Evolutionary conservation across 2,888 invertebrate species (phyloP).

Genomic region (Chydorus sphaericus): DNA sequence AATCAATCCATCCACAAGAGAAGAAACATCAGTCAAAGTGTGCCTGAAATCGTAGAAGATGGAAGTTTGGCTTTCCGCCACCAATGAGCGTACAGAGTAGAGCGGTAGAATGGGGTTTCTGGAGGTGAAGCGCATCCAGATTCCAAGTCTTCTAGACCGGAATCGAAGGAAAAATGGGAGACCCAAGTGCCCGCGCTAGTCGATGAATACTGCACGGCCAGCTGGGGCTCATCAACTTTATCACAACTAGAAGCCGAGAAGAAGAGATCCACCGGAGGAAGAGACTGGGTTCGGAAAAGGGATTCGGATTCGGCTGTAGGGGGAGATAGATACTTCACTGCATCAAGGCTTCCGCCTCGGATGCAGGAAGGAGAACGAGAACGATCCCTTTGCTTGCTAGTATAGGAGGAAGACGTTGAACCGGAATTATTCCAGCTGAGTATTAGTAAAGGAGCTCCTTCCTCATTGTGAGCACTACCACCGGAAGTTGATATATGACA

Average conservation of each 20-base stretch:
- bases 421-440: background rate
- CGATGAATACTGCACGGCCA: background rate
- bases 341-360: background rate
- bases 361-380: background rate
- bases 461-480: background rate
- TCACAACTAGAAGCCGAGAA: background rate
- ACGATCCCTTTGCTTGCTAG: too few species aligned
- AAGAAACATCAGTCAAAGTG: background rate
- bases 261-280: conserved; percentile 5
- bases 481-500: conserved; percentile 3
- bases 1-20: too few species aligned
- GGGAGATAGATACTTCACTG: background rate
- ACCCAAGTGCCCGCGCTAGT: conserved; percentile 4
- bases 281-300: conserved; percentile 5
- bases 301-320: background rate
- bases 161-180: conserved; percentile 44
- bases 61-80: conserved; percentile 79
- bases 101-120: conserved; percentile 40
- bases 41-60: background rate
- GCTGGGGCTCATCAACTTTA: background rate
- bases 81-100: conserved; percentile 81
- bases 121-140: background rate
- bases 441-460: conserved; percentile 1
- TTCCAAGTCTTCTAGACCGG: conserved; percentile 60
- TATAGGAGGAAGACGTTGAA: background rate